Conservation (phyloP, 2,797 vertebrate genomes). For the Geotria australis region DNA sequence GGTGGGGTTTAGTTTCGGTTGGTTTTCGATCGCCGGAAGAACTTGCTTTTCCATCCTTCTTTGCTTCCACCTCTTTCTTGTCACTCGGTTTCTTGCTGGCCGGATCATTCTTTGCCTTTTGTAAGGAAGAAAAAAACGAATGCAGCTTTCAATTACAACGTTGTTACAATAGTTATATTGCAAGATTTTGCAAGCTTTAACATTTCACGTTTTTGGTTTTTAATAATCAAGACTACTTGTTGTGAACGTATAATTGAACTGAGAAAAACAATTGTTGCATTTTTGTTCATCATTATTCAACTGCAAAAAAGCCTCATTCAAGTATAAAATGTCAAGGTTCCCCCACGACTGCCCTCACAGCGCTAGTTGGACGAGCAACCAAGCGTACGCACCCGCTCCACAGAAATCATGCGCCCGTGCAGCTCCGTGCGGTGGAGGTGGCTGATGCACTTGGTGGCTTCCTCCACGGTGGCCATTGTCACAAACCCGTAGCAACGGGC, state of each 20-base stretch:
- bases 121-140: conserved; percentile 1
- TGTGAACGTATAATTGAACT: too few species aligned
- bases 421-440: conserved; percentile 79
- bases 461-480: conserved; percentile 64
- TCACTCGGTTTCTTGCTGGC: conserved; percentile 56
- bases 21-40: conserved; percentile 28
- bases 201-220: too few species aligned
- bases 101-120: conserved; percentile 79
- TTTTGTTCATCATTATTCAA: too few species aligned
- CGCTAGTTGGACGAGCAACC: too few species aligned
- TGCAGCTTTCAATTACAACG: too few species aligned
- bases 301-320: too few species aligned
- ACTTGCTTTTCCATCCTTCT: conserved; percentile 18
- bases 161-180: too few species aligned
- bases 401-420: conserved; percentile 88
- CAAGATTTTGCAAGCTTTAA: too few species aligned
- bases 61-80: conserved; percentile 27
- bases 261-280: too few species aligned
- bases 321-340: too few species aligned
- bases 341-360: too few species aligned
- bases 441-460: conserved; percentile 62
- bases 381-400: conserved; percentile 39
- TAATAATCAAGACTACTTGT: too few species aligned
- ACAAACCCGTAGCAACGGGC: conserved; percentile 94
- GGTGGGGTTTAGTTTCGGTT: conserved; percentile 38